Base-by-base conservation (phyloP, 92 coral and sea anemone species). In the Palythoa heliodiscus region DNA sequence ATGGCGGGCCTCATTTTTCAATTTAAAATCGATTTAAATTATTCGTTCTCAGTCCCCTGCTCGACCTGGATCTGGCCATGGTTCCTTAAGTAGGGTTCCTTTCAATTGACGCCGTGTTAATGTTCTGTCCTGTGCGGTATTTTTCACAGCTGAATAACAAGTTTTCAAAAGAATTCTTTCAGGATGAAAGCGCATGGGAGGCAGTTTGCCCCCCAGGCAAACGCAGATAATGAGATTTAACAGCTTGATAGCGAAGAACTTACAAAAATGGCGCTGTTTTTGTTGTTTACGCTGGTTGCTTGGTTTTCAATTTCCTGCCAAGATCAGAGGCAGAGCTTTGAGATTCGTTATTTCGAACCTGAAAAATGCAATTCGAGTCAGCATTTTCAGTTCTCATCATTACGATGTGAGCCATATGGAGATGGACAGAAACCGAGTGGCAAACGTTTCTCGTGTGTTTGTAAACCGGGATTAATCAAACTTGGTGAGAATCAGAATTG, bases 361-460 rank as follows among this genome's bases (percentile, higher is more conserved):
- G 76, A 86, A 53, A 84, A 74, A 72, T 94, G 98, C 69, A 54
- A 40, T 24, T 10, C 86, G 37, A 84, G 71, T 70, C 89, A 92
- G 76, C 92, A 86, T 75, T 94, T 92, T 89, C 93, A 78, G 61
- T 94, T 82, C 85, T 94, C 98, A n/a, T 92, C 98, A 29, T 38
- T 94, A 20, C 78, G 79, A 7, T 94, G 98, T 77, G 60, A 53
- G 37, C 60, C 81, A 52, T 94, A 95, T 64, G 95, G 91, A 12
- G 35, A 90, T 1, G 91, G 91, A 13, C 91, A 92, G 77, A 69
- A n/a, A 19, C 77, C 37, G 23, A 92, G 95, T 66, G 75, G 48
- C 9, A 88, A 92, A 68, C 16, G 61, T 16, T 50, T 92, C 19
- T 87, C 98, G 20, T 94, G 98, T 86, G 87, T 71, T 74, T 94